These are phyloP conservation scores for Diarsia dahlii DNA, from an alignment of 2,888 invertebrate genomes.

Conservation along the genomic window DNA sequence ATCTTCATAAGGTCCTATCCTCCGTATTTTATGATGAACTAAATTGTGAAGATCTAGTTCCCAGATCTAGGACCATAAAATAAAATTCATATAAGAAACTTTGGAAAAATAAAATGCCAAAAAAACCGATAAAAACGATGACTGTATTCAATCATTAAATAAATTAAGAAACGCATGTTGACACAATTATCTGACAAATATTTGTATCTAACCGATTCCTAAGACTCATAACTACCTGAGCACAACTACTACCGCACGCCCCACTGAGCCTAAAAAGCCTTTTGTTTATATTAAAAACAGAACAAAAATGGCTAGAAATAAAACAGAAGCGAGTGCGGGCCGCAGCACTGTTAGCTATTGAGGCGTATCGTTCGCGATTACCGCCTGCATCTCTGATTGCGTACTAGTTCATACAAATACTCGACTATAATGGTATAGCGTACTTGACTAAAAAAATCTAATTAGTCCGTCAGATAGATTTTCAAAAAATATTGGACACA, in stretches of 20 bases:
- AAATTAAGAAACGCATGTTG: neutral
- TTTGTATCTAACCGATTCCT: neutral
- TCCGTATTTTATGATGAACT: neutral
- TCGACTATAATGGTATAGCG: conserved; percentile 4
- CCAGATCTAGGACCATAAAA: neutral
- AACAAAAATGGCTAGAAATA: conserved; percentile 59
- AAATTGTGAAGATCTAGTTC: neutral
- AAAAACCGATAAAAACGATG: no score
- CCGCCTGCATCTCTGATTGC: conserved; percentile 68
- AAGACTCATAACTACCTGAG: neutral
- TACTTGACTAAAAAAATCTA: no score
- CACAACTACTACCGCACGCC: conserved; percentile 23
- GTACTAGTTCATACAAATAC: conserved; percentile 61
- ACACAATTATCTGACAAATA: neutral
- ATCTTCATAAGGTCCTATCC: neutral
- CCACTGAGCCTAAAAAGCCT: conserved; percentile 12
- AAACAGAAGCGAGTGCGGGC: conserved; percentile 52
- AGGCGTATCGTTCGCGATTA: conserved; percentile 76
- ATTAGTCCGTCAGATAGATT: no score
- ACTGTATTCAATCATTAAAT: no score
- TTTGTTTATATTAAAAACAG: conserved; percentile 43
- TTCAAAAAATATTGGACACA: no score
- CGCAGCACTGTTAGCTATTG: conserved; percentile 81
- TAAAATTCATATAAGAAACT: neutral
- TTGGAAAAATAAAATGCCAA: no score